A percentile compares a stretch with the other conserved stretches of the same genome.
Evolutionary conservation across 92 coral and sea anemone genomes (phyloP).

Genomic region (Heliopora coerulea): DNA sequence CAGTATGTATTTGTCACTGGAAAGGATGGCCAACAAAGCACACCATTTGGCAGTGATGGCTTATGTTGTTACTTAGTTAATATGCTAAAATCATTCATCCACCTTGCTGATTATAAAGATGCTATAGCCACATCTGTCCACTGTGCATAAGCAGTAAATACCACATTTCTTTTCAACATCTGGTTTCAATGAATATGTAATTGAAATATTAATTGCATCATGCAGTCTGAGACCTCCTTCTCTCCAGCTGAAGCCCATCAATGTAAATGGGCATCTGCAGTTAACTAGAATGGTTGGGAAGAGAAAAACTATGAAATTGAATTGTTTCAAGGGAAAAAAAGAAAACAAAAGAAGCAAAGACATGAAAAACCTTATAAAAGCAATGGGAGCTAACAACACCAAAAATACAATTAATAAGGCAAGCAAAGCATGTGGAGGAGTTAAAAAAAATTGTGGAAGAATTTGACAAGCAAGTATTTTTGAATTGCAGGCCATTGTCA

Average conservation of each 20-base stretch:
- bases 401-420: slow-evolving; percentile 50
- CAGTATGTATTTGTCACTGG: not conserved
- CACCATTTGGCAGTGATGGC: not conserved
- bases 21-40: not conserved
- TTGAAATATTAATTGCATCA: slow-evolving; percentile 33
- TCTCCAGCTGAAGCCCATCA: slow-evolving; percentile 36
- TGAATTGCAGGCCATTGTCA: slow-evolving; percentile 24
- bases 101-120: slow-evolving; percentile 3
- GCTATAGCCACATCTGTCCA: slow-evolving; percentile 1
- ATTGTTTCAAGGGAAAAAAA: slow-evolving; percentile 35
- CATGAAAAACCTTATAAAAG: slow-evolving; percentile 44
- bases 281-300: slow-evolving; percentile 37
- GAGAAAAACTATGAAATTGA: slow-evolving; percentile 37
- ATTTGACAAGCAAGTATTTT: slow-evolving; percentile 36
- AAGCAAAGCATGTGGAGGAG: slow-evolving; percentile 43
- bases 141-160: not conserved
- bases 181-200: slow-evolving; percentile 30
- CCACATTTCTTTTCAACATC: slow-evolving; percentile 1
- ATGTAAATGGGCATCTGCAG: slow-evolving; percentile 31
- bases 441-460: slow-evolving; percentile 31
- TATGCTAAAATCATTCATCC: not conserved
- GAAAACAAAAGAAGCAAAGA: slow-evolving; percentile 38
- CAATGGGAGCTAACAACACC: slow-evolving; percentile 54
- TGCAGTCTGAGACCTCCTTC: slow-evolving; percentile 2
- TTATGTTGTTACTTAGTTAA: not conserved